phyloP scores from a whole-genome alignment of 2,888 invertebrate genomes.

The Sinelater perroti region DNA sequence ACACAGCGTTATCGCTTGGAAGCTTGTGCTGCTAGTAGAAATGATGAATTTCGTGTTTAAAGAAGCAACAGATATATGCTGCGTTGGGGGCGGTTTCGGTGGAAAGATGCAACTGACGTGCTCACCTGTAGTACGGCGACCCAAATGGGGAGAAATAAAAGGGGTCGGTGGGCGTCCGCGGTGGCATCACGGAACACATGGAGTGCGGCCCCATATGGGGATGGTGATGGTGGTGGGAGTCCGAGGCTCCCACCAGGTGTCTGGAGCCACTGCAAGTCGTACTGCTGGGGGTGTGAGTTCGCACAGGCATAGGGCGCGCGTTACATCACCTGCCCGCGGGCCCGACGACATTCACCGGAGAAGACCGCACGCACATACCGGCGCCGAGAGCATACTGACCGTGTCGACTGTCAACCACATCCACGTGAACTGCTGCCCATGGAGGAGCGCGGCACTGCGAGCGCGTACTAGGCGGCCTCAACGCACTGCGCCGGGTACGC shows the following conservation, averaged over 20 bases:
- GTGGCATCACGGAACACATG: constrained; percentile 54
- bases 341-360: constrained; percentile 39
- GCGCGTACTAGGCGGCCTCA: constrained; percentile 63
- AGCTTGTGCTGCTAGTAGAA: too few species aligned
- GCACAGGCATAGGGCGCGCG: constrained; percentile 44
- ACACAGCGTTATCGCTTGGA: too few species aligned
- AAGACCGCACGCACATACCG: constrained; percentile 35
- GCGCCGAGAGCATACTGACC: constrained; percentile 50
- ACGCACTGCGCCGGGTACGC: constrained; percentile 70
- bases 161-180: constrained; percentile 64
- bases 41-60: too few species aligned
- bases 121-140: constrained; percentile 67
- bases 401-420: constrained; percentile 69
- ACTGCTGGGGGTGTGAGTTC: constrained; percentile 49
- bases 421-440: constrained; percentile 66
- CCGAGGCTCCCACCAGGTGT: constrained; percentile 56
- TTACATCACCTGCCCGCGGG: constrained; percentile 21
- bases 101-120: background rate
- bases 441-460: constrained; percentile 69
- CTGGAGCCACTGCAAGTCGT: constrained; percentile 58
- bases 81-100: background rate
- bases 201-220: constrained; percentile 58
- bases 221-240: constrained; percentile 47
- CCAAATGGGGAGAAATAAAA: constrained; percentile 69
- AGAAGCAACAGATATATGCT: too few species aligned